Evolutionary conservation across 2,888 invertebrate genomes (phyloP).

Genomic region (Melolontha melolontha): DNA sequence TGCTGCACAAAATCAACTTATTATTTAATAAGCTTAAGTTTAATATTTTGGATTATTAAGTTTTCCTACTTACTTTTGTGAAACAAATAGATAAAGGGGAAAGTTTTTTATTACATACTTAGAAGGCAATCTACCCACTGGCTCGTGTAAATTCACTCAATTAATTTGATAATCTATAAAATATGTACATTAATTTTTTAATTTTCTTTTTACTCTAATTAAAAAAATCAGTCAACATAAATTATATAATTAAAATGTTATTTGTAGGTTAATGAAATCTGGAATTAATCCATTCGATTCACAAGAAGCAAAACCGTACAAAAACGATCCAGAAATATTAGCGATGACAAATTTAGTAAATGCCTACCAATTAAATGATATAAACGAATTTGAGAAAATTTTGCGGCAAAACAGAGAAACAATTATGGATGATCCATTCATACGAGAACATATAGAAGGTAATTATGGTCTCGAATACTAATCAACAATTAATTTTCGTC

Average conservation of each 20-base stretch:
- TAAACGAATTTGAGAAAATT: constrained; percentile 97
- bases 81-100: too few species aligned
- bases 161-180: too few species aligned
- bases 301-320: constrained; percentile 99
- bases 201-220: too few species aligned
- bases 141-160: too few species aligned
- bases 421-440: constrained; percentile 99
- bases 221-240: too few species aligned
- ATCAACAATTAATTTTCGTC: neutral
- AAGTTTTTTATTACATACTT: too few species aligned
- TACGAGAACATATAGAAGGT: constrained; percentile 97
- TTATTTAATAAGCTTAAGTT: too few species aligned
- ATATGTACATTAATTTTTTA: too few species aligned
- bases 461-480: constrained; percentile 39
- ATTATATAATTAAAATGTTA: constrained; percentile 10
- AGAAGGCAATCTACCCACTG: too few species aligned
- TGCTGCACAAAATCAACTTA: too few species aligned
- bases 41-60: too few species aligned
- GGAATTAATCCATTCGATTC: constrained; percentile 99
- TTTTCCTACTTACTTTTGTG: too few species aligned
- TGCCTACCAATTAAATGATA: constrained; percentile 98
- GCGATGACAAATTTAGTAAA: constrained; percentile 99
- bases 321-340: constrained; percentile 98
- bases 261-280: constrained; percentile 94
- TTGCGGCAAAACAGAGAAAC: constrained; percentile 92